Evolutionary conservation across 2,888 invertebrate species (phyloP).

Genomic region (Tortricodes alternella): DNA sequence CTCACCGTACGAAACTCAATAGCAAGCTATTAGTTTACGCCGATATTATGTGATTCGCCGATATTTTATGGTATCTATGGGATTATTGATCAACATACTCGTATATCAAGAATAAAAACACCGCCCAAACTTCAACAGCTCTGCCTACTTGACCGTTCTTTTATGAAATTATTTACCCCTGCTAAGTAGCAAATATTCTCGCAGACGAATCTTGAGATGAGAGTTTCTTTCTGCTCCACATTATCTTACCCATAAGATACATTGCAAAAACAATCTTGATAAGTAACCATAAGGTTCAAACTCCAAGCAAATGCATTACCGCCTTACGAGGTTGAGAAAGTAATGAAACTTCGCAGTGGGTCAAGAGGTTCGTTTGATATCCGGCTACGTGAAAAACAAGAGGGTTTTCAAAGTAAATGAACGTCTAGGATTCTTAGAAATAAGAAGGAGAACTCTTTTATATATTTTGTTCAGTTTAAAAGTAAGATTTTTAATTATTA

Average conservation of each 20-base stretch:
- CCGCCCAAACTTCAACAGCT: background rate
- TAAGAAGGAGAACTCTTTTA: background rate
- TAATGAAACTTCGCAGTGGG: background rate
- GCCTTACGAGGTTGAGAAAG: background rate
- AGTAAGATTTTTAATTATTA: too few relatives aligned
- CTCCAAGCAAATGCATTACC: background rate
- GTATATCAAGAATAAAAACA: background rate
- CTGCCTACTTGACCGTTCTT: background rate
- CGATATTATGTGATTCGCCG: too few relatives aligned
- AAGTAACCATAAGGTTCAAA: background rate
- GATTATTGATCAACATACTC: too few relatives aligned
- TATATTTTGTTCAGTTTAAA: too few relatives aligned
- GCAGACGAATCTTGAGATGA: conserved; percentile 3
- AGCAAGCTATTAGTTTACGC: too few relatives aligned
- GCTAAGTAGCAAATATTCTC: background rate
- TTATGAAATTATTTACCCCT: background rate
- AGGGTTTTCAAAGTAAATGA: background rate
- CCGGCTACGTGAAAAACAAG: background rate
- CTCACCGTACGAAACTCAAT: too few relatives aligned
- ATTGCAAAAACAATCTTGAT: background rate
- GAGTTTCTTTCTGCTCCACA: too few relatives aligned
- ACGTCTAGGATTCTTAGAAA: conserved; percentile 7
- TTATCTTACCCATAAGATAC: background rate
- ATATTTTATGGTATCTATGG: too few relatives aligned
- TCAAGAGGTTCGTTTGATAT: conserved; percentile 7